A percentile compares a stretch with the other conserved stretches of the same genome.
Evolutionary conservation across 2,113 vertebrate genomes (phyloP).

Genomic region (Hippocampus guttulatus): DNA sequence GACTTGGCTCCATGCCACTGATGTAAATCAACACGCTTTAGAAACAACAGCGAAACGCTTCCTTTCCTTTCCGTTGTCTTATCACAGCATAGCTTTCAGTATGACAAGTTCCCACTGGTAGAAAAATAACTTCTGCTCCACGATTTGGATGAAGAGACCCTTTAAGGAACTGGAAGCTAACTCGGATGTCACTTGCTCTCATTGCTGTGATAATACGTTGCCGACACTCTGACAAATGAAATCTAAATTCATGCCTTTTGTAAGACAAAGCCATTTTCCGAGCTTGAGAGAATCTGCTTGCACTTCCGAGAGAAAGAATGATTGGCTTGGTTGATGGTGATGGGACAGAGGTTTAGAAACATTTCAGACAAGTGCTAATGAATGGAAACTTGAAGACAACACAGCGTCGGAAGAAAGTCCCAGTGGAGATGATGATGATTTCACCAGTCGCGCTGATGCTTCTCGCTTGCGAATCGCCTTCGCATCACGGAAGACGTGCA

Average conservation of each 20-base stretch:
- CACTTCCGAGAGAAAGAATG: constrained; percentile 11
- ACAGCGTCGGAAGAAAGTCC: constrained; percentile 42
- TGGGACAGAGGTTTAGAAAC: constrained; percentile 50
- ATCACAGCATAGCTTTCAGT: background rate
- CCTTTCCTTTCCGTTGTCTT: background rate
- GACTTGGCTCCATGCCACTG: background rate
- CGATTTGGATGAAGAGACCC: too few relatives aligned
- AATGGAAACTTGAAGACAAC: constrained; percentile 72
- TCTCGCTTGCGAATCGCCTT: constrained; percentile 67
- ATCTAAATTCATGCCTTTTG: constrained; percentile 60
- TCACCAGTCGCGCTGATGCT: constrained; percentile 70
- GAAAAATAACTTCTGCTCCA: background rate
- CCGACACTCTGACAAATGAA: constrained; percentile 50
- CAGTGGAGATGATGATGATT: constrained; percentile 56
- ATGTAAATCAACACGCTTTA: background rate
- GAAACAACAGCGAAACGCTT: background rate
- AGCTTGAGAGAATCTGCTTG: constrained; percentile 74
- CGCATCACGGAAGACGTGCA: constrained; percentile 66
- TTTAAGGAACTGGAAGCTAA: background rate
- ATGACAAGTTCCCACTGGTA: too few relatives aligned
- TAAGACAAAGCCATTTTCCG: constrained; percentile 63
- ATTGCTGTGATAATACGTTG: constrained; percentile 26
- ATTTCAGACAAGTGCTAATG: constrained; percentile 76
- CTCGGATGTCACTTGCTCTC: constrained; percentile 23
- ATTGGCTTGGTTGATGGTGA: constrained; percentile 24